A percentile compares a stretch with the other conserved stretches of the same genome.
Conservation (phyloP, 2,797 vertebrate genomes). For the Tiaroga cobitis region DNA sequence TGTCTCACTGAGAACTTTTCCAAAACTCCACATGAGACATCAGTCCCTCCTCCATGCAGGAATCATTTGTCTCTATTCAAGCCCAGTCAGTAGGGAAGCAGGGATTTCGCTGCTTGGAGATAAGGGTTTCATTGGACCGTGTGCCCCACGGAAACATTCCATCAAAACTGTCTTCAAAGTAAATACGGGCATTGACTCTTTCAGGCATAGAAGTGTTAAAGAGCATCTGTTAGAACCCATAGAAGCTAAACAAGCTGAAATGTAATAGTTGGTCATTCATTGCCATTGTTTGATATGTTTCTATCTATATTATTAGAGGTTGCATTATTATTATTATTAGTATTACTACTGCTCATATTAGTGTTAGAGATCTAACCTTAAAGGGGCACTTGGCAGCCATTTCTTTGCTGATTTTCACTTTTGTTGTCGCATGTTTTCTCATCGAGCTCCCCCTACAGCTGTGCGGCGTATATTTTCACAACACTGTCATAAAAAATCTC, state of each 20-base stretch:
- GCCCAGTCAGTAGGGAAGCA: slow-evolving; percentile 38
- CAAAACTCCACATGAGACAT: slow-evolving; percentile 63
- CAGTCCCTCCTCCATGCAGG: slow-evolving; percentile 41
- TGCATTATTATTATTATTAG: neutral
- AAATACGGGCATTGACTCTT: slow-evolving; percentile 25
- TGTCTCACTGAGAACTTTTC: slow-evolving; percentile 68
- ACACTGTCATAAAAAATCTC: too few relatives aligned
- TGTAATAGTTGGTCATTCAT: slow-evolving; percentile 12
- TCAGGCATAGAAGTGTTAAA: slow-evolving; percentile 41
- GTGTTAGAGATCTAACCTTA: neutral
- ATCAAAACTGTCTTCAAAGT: slow-evolving; percentile 43
- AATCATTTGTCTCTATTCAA: slow-evolving; percentile 49
- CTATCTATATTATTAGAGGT: neutral
- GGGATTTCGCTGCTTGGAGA: slow-evolving; percentile 38
- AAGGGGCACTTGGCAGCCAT: too few relatives aligned
- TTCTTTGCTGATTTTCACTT: too few relatives aligned
- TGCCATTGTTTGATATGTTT: neutral
- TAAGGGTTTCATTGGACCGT: slow-evolving; percentile 43
- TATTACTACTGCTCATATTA: neutral
- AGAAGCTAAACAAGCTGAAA: slow-evolving; percentile 34
- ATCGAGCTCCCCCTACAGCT: too few relatives aligned
- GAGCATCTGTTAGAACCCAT: slow-evolving; percentile 19
- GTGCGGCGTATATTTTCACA: too few relatives aligned
- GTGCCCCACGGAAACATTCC: slow-evolving; percentile 47
- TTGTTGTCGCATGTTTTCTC: too few relatives aligned